Base-by-base conservation (phyloP, 23 tunicate genomes). In the Ascidia mentula region DNA sequence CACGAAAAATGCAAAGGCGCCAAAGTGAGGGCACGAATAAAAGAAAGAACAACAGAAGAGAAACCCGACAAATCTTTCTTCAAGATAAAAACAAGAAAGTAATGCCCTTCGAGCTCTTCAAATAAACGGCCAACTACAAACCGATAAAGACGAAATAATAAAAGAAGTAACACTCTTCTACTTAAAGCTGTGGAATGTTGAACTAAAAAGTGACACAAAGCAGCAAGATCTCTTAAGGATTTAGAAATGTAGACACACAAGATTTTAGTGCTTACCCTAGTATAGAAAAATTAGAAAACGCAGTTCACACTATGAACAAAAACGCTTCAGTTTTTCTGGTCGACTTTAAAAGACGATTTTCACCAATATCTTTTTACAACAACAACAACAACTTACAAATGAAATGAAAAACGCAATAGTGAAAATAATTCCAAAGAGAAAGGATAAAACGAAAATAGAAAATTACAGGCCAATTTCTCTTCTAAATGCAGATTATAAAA, bases 391-490 rank as follows among this genome's bases (percentile, higher is more conserved):
- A 3, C 30, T n/a, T 7, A 8, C 38, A 30, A n/a, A n/a, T n/a
- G n/a, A n/a, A n/a, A 18, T 76, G 37, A 40, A 72, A 46, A 35
- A 9, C 1, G 86, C 86, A 12, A 28, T 18, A 22, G 69, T 72
- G 17, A 37, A 32, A 72, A 69, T 82, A 22, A 72, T 82, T 7
- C 53, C 78, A 38, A 12, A 82, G 31, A 72, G 40, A 72, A 40
- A 26, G 0, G 78, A 82, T n/a, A 72, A 82, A 71, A 72, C 18
- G 20, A n/a, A 72, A 17, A 28, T 72, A 6, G 40, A 82, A 72
- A 82, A 82, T 40, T 82, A 79, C 79, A 6, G 86, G 3, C 86
- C 86, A 38, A 82, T 82, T 18, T 82, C 86, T 3, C 28, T 72
- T 7, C 36, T 82, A 8, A 82, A 82, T 46, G 38, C 40, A 18